A percentile compares a stretch with the other conserved stretches of the same genome.
phyloP scores from a whole-genome alignment of 2,797 vertebrate species.

The Cyclopterus lumpus region DNA sequence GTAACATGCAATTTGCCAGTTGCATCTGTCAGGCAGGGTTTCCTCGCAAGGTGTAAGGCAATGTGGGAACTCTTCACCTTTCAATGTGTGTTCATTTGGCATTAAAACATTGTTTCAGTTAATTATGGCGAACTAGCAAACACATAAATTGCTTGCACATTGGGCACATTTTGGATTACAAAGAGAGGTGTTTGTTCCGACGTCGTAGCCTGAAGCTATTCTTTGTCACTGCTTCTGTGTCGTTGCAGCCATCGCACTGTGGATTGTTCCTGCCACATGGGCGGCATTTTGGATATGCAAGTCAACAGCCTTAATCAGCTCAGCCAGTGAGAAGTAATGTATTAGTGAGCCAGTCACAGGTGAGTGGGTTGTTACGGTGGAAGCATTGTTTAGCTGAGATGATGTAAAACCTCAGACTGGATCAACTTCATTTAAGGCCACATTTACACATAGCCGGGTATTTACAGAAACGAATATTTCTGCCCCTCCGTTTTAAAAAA shows the following conservation, averaged over 20 bases:
- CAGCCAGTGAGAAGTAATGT: slow-evolving; percentile 39
- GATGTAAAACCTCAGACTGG: slow-evolving; percentile 22
- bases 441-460: no score
- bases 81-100: slow-evolving; percentile 1
- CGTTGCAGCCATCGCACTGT: slow-evolving; percentile 11
- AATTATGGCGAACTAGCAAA: slow-evolving; percentile 23
- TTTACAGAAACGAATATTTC: no score
- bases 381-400: slow-evolving; percentile 38
- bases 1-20: slow-evolving; percentile 69
- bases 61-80: slow-evolving; percentile 31
- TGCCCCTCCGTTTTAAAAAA: no score
- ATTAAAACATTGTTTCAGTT: slow-evolving; percentile 24
- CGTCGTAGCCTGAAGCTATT: slow-evolving; percentile 18
- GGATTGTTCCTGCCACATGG: slow-evolving; percentile 34
- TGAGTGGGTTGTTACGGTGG: slow-evolving; percentile 19
- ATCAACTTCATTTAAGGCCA: slow-evolving; percentile 37
- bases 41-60: slow-evolving; percentile 24
- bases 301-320: slow-evolving; percentile 36
- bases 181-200: slow-evolving; percentile 2
- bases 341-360: slow-evolving; percentile 26
- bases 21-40: slow-evolving; percentile 58
- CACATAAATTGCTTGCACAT: slow-evolving; percentile 13
- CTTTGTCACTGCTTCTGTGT: slow-evolving; percentile 12
- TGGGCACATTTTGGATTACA: slow-evolving; percentile 13
- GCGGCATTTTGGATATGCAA: slow-evolving; percentile 23